Base-by-base conservation (phyloP, 1,140 invertebrate species). In the Drosophila repletoides region DNA sequence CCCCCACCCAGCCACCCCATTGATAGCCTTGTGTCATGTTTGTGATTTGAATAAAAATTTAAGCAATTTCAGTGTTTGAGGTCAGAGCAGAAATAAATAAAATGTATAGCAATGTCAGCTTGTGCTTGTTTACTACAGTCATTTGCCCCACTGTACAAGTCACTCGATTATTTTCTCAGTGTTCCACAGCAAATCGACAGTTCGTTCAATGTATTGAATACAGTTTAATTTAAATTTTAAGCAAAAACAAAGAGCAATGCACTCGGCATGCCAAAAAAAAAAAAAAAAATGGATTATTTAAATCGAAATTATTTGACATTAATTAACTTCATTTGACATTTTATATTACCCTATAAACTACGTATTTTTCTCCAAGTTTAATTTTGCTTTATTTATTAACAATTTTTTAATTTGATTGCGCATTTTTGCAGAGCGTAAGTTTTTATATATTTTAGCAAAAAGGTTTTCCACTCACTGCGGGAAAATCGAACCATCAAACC, bases 151-250 rank as follows among this genome's bases (percentile, higher is more conserved):
- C 40, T 63, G 46, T 69, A 33, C 73, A 58, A 31, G 12, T 22
- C 31, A 15, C 24, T 29, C 5, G 1, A 21, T 15, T 1, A 3
- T 15, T 5, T 15, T 53, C 36, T 41, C 43, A 9, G 34, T 28
- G 52, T 38, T 41, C 22, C 3, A 36, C 21, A 5, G 46, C 22
- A 41, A 12, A 15, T 24, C 17, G 10, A 80, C 80, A 87, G 81
- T 68, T 86, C 81, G 76, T 87, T 86, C 65, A 76, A 80, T 76
- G 80, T 74, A 79, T 74, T 74, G 74, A 67, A 60, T 72, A 29
- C 52, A 56, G 26, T 61, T 45, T 5, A 21, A 49, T 19, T 31
- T 29, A 10, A 38, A 49, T 36, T 51, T 52, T 41, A 48, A n/a
- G 33, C 7, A 49, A 21, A 70, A 55, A 41, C 10, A 10, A 40